Base-by-base conservation (phyloP, 2,113 vertebrate species). In the Xenopus laevis region DNA sequence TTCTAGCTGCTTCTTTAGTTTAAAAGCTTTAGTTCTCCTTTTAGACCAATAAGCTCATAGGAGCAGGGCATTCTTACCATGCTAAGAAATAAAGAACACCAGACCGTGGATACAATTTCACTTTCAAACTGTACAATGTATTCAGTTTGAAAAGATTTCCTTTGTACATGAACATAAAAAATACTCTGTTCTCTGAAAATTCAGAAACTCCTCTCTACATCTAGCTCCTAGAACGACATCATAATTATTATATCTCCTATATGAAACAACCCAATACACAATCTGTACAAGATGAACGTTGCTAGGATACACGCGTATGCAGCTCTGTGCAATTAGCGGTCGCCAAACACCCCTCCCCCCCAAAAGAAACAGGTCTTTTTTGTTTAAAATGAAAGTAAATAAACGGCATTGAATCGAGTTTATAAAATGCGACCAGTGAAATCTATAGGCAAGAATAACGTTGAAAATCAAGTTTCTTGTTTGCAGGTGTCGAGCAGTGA, bases 231-330 rank as follows among this genome's bases (percentile, higher is more conserved):
- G n/a, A 21, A 61, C 59, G 20, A 59, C n/a, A 59, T 59, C 87
- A 89, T 87, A 90, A 83, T 88, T 86, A 87, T 40, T 40, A 87
- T 83, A 85, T 91, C 89, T 91, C 88, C 89, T 91, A 88, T 88
- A 79, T 83, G 84, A 85, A 87, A 86, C 86, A 87, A 86, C 87
- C 82, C 83, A 89, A 91, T 89, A 88, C 85, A 90, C 80, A 88
- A 79, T 90, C 90, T 90, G 84, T 92, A 92, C 89, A 91, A 85
- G 84, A 87, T 87, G 82, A 87, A 88, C 81, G 87, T 83, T 79
- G 78, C 33, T 40, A 40, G 79, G 79, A 84, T 72, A 76, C 77
- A 80, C 65, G 79, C 65, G 1, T 79, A 84, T 84, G 84, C 79
- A 82, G 76, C 80, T 77, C 81, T 81, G 84, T 82, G 71, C 62